Conservation (phyloP, 2,888 invertebrate species). For the Tetrapedia diversipes region DNA sequence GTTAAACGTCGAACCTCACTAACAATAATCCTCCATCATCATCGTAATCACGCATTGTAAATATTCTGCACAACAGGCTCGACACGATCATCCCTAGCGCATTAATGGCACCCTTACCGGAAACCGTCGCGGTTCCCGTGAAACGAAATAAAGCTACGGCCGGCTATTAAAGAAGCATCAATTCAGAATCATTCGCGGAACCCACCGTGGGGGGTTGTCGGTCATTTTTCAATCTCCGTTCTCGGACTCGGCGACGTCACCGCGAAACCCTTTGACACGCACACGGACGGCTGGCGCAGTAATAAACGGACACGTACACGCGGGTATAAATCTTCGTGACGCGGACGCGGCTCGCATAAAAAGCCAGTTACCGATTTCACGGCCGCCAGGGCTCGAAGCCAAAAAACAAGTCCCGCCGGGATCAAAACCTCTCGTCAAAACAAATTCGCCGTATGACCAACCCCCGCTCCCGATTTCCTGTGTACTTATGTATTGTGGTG, state of each 20-base stretch:
- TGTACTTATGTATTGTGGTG: no score
- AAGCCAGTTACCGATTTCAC: slow-evolving; percentile 66
- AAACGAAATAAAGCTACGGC: not conserved
- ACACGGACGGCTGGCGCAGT: slow-evolving; percentile 10
- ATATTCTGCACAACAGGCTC: no score
- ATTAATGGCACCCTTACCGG: no score
- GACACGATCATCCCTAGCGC: no score
- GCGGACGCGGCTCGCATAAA: slow-evolving; percentile 56
- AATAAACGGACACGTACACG: slow-evolving; percentile 18
- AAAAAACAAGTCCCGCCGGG: slow-evolving; percentile 42
- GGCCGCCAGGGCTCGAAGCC: slow-evolving; percentile 52
- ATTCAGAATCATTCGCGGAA: slow-evolving; percentile 24
- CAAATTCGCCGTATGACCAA: slow-evolving; percentile 54
- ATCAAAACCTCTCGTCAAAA: slow-evolving; percentile 60
- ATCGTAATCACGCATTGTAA: no score
- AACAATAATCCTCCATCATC: no score
- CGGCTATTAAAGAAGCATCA: not conserved
- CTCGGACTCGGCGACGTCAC: slow-evolving; percentile 24
- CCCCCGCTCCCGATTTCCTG: slow-evolving; percentile 56
- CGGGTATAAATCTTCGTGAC: slow-evolving; percentile 55
- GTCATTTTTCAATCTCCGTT: slow-evolving; percentile 34
- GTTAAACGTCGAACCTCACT: no score
- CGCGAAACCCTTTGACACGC: slow-evolving; percentile 30
- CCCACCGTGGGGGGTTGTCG: not conserved
- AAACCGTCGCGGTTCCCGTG: no score